Percentiles rank a stretch among this genome's conserved stretches.
phyloP scores from a whole-genome alignment of 1,140 invertebrate species.

The Fopius arisanus region DNA sequence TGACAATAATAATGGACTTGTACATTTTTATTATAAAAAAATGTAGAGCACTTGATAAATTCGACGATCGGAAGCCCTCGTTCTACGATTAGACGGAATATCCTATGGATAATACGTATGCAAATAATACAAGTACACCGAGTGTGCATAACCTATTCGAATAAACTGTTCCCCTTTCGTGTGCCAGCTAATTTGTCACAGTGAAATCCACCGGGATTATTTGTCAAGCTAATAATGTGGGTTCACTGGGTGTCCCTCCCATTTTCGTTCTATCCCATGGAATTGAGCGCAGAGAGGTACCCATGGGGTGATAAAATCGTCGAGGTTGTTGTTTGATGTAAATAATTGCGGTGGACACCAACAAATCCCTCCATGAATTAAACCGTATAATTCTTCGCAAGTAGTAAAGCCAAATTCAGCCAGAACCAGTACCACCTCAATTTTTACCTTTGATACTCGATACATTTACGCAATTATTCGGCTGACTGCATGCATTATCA shows the following conservation, averaged over 20 bases:
- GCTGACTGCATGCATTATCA: not conserved
- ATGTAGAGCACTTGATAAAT: too few species aligned
- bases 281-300: constrained; percentile 38
- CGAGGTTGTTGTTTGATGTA: constrained; percentile 40
- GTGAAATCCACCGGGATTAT: constrained; percentile 57
- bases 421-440: not conserved
- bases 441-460: not conserved
- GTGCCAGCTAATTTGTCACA: constrained; percentile 57
- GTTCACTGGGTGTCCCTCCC: constrained; percentile 38
- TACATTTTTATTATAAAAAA: too few species aligned
- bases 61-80: not conserved
- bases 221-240: constrained; percentile 59
- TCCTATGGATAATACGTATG: constrained; percentile 18
- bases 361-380: not conserved
- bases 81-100: not conserved
- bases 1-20: too few species aligned
- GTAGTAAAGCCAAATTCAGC: not conserved
- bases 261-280: constrained; percentile 15
- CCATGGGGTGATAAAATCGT: constrained; percentile 35
- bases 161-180: constrained; percentile 49
- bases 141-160: constrained; percentile 38
- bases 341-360: constrained; percentile 45
- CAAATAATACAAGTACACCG: constrained; percentile 24
- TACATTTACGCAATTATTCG: not conserved
- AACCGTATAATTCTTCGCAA: constrained; percentile 2